Evolutionary conservation across 2,113 vertebrate species (phyloP).

Genomic region (Cephalopholis sonnerati): DNA sequence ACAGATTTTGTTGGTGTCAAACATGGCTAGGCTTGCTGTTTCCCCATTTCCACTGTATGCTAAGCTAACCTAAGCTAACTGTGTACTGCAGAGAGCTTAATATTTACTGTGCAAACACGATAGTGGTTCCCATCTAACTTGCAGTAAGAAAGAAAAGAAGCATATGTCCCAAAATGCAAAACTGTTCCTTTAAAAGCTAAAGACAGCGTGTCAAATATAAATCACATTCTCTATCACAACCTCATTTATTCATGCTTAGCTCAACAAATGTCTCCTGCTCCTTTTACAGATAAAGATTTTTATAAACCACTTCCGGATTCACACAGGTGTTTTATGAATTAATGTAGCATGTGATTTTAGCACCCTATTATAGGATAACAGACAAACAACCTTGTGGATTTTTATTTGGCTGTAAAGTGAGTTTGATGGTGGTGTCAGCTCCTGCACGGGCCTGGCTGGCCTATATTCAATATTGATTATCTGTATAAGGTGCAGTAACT

Average conservation of each 20-base stretch:
- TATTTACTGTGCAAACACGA: too few species aligned
- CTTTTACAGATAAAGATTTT: background rate
- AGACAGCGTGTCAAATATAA: background rate
- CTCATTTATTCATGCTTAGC: background rate
- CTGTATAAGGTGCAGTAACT: conserved; percentile 46
- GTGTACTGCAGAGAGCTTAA: too few species aligned
- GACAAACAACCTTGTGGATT: background rate
- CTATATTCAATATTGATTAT: conserved; percentile 51
- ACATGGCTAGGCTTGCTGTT: too few species aligned
- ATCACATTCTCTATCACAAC: background rate
- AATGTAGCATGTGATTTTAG: background rate
- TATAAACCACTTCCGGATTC: background rate
- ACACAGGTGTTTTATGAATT: background rate
- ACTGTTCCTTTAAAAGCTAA: background rate
- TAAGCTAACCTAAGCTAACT: too few species aligned
- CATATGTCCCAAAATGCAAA: background rate
- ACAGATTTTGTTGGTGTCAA: too few species aligned
- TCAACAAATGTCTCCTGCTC: background rate
- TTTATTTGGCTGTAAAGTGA: conserved; percentile 15
- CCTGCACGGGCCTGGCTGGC: background rate
- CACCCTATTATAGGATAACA: background rate
- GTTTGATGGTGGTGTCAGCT: background rate
- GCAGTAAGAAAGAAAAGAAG: background rate
- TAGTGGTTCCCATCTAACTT: background rate
- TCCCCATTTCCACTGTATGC: too few species aligned